Evolutionary conservation across 2,797 vertebrate genomes (phyloP).

Genomic region (Megalops cyprinoides): DNA sequence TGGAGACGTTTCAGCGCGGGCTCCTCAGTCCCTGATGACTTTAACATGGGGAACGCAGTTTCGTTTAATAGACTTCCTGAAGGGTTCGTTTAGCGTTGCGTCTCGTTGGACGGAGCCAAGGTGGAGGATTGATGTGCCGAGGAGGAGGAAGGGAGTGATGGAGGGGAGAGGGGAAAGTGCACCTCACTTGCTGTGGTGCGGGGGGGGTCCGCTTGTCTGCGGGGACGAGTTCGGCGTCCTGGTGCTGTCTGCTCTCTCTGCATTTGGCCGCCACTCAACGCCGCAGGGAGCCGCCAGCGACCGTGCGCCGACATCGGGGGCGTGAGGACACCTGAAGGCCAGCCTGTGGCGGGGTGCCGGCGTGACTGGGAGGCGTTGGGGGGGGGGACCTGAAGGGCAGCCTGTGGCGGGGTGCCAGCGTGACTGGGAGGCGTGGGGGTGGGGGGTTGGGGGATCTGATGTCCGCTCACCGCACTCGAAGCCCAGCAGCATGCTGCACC

Average conservation of each 20-base stretch:
- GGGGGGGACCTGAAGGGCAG: slow-evolving; percentile 59
- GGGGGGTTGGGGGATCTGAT: no score
- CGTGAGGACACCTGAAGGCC: slow-evolving; percentile 61
- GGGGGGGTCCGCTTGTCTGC: slow-evolving; percentile 19
- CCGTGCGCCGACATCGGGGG: no score
- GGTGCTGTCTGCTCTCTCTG: background rate
- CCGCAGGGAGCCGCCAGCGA: slow-evolving; percentile 41
- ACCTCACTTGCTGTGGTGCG: no score
- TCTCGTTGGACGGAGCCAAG: slow-evolving; percentile 25
- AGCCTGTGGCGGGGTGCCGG: slow-evolving; percentile 60
- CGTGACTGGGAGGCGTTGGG: slow-evolving; percentile 53
- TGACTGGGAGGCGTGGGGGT: slow-evolving; percentile 53
- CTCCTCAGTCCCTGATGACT: slow-evolving; percentile 38
- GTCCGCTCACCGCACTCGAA: background rate
- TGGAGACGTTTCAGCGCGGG: slow-evolving; percentile 36
- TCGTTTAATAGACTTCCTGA: slow-evolving; percentile 28
- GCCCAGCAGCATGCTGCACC: background rate
- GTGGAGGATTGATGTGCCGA: slow-evolving; percentile 28
- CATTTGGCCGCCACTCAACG: background rate
- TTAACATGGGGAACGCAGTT: slow-evolving; percentile 27
- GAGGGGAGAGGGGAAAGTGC: no score
- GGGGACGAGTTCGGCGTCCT: background rate
- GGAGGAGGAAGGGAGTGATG: slow-evolving; percentile 37
- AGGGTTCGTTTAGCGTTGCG: slow-evolving; percentile 28
- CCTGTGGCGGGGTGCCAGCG: slow-evolving; percentile 56